These are phyloP conservation scores for Drosophila azteca DNA, from an alignment of 1,140 invertebrate species.

Conservation along the genomic window DNA sequence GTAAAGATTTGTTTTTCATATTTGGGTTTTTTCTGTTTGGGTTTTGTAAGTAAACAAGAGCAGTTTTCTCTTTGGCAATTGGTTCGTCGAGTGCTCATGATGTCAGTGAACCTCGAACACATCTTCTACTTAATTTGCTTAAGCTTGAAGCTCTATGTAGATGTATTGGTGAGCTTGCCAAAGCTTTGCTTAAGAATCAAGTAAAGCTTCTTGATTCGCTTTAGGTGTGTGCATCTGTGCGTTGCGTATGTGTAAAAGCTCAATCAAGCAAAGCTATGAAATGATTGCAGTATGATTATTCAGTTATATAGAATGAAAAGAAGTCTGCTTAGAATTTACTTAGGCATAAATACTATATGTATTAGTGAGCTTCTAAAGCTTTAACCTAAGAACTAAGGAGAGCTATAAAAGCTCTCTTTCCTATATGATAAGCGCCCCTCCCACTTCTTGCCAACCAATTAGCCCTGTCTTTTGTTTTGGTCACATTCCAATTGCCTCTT, in stretches of 20 bases:
- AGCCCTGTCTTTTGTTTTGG: slow-evolving; percentile 22
- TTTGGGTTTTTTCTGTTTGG: slow-evolving; percentile 1
- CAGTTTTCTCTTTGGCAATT: slow-evolving; percentile 26
- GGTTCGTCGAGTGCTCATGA: background rate
- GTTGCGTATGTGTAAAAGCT: too few relatives aligned
- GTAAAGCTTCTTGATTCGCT: background rate
- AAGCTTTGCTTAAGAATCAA: background rate
- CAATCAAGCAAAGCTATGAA: too few relatives aligned
- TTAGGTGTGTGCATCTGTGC: background rate
- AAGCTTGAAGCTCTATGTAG: background rate
- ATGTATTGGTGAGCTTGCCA: too few relatives aligned
- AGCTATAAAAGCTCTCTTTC: too few relatives aligned
- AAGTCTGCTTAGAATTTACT: too few relatives aligned
- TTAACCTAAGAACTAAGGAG: too few relatives aligned
- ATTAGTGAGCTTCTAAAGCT: too few relatives aligned
- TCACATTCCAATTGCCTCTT: slow-evolving; percentile 15
- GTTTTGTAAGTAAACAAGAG: slow-evolving; percentile 27
- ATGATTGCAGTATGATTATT: too few relatives aligned
- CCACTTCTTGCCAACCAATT: background rate
- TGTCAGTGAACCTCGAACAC: slow-evolving; percentile 24
- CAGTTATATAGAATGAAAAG: too few relatives aligned
- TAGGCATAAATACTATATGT: too few relatives aligned
- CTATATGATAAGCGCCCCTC: too few relatives aligned
- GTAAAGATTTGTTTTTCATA: slow-evolving; percentile 14
- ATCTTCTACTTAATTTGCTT: too few relatives aligned